These are phyloP conservation scores for Yoshiicerus persimilis DNA, from an alignment of 1,140 invertebrate species.

Conservation along the genomic window DNA sequence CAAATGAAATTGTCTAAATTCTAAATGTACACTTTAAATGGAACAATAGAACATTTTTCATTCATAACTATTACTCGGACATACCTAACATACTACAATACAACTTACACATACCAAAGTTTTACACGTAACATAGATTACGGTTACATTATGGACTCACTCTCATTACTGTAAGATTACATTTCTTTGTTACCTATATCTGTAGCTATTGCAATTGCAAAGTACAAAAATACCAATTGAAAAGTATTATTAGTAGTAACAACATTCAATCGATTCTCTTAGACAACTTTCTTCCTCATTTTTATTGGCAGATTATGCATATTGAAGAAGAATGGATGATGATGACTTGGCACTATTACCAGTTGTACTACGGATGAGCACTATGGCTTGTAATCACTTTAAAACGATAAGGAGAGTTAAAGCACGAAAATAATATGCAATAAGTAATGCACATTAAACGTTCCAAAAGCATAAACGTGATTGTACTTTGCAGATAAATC, in stretches of 20 bases:
- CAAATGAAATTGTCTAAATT: background rate
- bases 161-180: background rate
- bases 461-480: background rate
- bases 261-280: background rate
- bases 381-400: background rate
- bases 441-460: background rate
- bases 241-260: background rate
- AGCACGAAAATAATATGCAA: constrained; percentile 7
- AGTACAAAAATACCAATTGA: background rate
- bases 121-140: background rate
- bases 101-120: background rate
- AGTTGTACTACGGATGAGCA: background rate
- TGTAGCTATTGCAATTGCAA: background rate
- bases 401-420: background rate
- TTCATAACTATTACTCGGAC: background rate
- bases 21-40: background rate
- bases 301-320: background rate
- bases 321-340: background rate
- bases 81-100: background rate
- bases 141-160: background rate
- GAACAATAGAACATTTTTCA: constrained; percentile 18
- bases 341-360: background rate
- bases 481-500: background rate
- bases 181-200: too few species aligned
- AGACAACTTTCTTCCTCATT: constrained; percentile 3